Conservation (phyloP, 2,888 invertebrate genomes). For the Melitaea athalia region DNA sequence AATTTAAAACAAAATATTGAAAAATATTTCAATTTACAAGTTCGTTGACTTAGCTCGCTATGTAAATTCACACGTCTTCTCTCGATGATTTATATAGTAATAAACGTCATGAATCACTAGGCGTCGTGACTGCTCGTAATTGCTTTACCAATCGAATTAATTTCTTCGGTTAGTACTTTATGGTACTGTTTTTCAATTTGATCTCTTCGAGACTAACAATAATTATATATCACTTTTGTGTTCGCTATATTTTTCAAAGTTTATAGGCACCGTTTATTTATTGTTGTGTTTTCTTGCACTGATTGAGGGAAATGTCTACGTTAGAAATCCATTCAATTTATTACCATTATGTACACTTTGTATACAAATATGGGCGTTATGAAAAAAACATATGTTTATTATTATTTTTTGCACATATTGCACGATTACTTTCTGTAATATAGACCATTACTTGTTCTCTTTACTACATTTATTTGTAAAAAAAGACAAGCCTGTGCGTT, state of each 20-base stretch:
- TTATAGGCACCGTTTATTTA: constrained; percentile 36
- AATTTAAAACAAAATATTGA: not conserved
- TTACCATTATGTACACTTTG: too few species aligned
- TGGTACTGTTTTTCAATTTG: constrained; percentile 75
- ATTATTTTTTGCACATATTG: not conserved
- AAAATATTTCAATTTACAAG: constrained; percentile 42
- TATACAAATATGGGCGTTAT: not conserved
- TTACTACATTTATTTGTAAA: constrained; percentile 19
- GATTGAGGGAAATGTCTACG: not conserved
- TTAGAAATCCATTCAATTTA: not conserved
- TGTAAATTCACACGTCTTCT: constrained; percentile 66
- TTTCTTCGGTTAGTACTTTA: constrained; percentile 72
- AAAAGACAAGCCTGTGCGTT: constrained; percentile 70
- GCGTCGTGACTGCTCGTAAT: constrained; percentile 78
- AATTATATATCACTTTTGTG: constrained; percentile 54
- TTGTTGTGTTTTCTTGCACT: constrained; percentile 19
- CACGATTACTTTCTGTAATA: constrained; percentile 4
- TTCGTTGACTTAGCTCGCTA: constrained; percentile 60
- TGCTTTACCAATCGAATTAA: constrained; percentile 79
- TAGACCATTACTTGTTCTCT: constrained; percentile 6
- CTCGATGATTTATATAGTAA: constrained; percentile 67
- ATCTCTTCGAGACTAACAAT: constrained; percentile 64
- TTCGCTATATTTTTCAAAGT: constrained; percentile 45
- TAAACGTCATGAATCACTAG: constrained; percentile 70
- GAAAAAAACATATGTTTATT: not conserved